phyloP scores from a whole-genome alignment of 2,888 invertebrate genomes.

The Argynnis bischoffii region DNA sequence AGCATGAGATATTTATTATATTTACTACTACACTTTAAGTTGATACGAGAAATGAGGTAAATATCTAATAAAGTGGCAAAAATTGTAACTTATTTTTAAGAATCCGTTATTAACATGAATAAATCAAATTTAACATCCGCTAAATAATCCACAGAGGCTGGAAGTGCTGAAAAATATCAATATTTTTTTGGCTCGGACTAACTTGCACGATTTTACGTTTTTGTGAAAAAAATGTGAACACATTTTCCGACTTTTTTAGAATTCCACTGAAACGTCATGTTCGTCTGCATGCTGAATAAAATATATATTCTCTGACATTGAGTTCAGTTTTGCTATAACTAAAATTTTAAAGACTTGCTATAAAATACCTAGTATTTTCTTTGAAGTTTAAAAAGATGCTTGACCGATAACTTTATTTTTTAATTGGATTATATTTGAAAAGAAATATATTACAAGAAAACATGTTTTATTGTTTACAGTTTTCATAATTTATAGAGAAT shows the following conservation, averaged over 20 bases:
- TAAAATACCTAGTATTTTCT: neutral
- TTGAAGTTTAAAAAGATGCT: neutral
- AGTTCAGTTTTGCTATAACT: constrained; percentile 4
- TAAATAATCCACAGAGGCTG: constrained; percentile 1
- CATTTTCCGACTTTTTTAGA: constrained; percentile 4
- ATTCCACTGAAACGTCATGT: constrained; percentile 16
- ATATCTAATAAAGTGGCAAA: no score
- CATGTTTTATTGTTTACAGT: constrained; percentile 3
- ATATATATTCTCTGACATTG: constrained; percentile 1
- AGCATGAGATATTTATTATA: no score
- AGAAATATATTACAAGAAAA: constrained; percentile 6
- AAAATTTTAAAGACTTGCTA: neutral
- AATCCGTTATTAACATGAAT: no score
- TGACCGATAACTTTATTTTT: neutral
- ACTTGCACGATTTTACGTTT: constrained; percentile 13
- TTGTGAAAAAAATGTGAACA: constrained; percentile 2
- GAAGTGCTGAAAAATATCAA: constrained; percentile 12
- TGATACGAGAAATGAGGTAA: no score
- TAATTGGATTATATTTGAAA: neutral
- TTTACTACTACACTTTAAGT: no score
- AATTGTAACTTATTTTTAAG: no score
- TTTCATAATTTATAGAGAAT: constrained; percentile 11
- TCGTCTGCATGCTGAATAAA: constrained; percentile 3
- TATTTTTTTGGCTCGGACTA: constrained; percentile 14
- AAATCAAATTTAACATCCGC: neutral